Evolutionary conservation across 2,113 vertebrate genomes (phyloP), one percentile per base, ranked within the genome.

Genomic region (Pleuronectes platessa): DNA sequence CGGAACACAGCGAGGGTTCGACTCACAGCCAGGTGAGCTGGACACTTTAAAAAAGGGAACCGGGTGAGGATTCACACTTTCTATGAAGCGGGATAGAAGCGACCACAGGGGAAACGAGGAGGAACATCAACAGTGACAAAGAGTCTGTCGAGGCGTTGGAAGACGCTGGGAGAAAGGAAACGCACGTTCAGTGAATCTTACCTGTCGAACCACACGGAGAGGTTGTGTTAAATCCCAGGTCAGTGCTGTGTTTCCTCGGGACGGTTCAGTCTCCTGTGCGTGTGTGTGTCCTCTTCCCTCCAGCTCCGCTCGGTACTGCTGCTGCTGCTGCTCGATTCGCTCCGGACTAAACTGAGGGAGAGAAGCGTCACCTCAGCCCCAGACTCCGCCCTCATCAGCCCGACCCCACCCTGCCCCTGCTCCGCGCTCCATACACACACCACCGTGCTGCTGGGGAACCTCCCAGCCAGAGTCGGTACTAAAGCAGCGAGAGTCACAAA

Each of bases 321-420:
- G 80, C 61, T 74, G 77, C 47, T 51, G 47, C 47, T 51, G 15
- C 47, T 17, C 47, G 14, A 15, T 18, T 18, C 47, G 17, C 47
- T 51, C 47, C 47, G 47, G 7, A 51, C 47, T 17, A 1, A 17
- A 51, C 15, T 7, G 47, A 17, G 47, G 5, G 18, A 51, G 18
- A 51, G 83, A 85, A 86, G 84, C 86, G 86, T 89, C 89, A 90
- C 90, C 88, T 86, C 90, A 55, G 61, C 37, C 1, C 42, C 60
- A 79, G 81, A 74, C 91, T 79, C 90, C 92, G 84, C 92, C 92
- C 11, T 4, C 66, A 42, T 1, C 61, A 0, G 1, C 45, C 42
- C 21, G 74, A 80, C 91, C 90, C 92, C 92, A 88, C 90, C 92
- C 90, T 84, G 42, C 59, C 88, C 88, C 90, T 81, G 42, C 59